Conservation (phyloP, 2,797 vertebrate genomes). For the Coregonus ussuriensis region DNA sequence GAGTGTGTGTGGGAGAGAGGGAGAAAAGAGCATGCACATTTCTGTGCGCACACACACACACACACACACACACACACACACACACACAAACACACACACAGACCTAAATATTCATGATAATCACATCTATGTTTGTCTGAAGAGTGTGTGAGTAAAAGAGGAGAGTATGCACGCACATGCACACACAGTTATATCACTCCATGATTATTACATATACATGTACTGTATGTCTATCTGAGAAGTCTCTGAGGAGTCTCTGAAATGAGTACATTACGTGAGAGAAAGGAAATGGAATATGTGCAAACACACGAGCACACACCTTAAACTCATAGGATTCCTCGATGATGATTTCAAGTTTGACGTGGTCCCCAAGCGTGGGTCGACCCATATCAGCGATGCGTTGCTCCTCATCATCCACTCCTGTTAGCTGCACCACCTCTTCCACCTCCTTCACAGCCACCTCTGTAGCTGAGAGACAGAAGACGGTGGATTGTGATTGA, state of each 20-base stretch:
- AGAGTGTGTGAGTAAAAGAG: slow-evolving; percentile 27
- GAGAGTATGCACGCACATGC: slow-evolving; percentile 33
- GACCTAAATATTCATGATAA: neutral
- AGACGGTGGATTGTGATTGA: slow-evolving; percentile 32
- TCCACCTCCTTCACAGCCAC: slow-evolving; percentile 73
- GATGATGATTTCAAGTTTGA: slow-evolving; percentile 93
- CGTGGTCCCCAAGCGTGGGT: slow-evolving; percentile 92
- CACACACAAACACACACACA: neutral
- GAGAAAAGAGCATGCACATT: slow-evolving; percentile 12
- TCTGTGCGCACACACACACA: slow-evolving; percentile 1
- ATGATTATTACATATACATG: no score
- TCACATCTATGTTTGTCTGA: slow-evolving; percentile 6
- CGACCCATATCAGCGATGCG: slow-evolving; percentile 96
- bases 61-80: no score
- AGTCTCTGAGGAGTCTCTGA: no score
- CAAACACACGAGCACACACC: slow-evolving; percentile 64
- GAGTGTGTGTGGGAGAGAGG: slow-evolving; percentile 44
- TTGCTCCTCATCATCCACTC: slow-evolving; percentile 91
- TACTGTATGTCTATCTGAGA: no score
- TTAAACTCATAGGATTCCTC: slow-evolving; percentile 99
- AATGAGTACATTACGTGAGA: no score
- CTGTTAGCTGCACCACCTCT: slow-evolving; percentile 86
- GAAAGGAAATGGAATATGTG: neutral
- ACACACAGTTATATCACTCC: no score
- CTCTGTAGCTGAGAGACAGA: slow-evolving; percentile 70